phyloP scores from a whole-genome alignment of 2,797 vertebrate species.

The Luscinia megarhynchos region DNA sequence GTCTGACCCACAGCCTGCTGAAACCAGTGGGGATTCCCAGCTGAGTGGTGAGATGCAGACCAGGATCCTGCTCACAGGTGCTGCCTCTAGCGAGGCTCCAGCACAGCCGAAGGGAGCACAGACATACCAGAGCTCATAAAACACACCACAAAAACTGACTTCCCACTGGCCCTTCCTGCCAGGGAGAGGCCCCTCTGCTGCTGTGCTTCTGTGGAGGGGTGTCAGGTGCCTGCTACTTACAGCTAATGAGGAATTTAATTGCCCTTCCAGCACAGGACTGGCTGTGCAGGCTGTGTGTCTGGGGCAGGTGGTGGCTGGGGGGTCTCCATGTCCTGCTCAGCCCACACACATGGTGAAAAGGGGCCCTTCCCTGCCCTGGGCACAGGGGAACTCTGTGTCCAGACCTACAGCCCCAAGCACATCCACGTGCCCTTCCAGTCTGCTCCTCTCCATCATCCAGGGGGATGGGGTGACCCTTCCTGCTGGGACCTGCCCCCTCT shows the following conservation, averaged over 20 bases:
- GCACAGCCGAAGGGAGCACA: fast-evolving
- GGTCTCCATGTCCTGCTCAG: neutral
- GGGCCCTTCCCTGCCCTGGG: neutral
- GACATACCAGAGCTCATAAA: fast-evolving
- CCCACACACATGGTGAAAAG: neutral
- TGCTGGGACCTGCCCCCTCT: neutral
- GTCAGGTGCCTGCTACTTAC: slow-evolving; percentile 51
- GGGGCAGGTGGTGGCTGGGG: too few species aligned
- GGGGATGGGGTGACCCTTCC: neutral
- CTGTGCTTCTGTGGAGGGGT: neutral
- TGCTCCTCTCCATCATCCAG: neutral
- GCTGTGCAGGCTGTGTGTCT: neutral
- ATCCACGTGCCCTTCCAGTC: neutral
- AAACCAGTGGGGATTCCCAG: fast-evolving
- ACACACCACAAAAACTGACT: neutral
- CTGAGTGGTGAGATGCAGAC: fast-evolving
- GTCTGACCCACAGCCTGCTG: neutral
- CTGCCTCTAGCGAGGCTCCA: neutral
- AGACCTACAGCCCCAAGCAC: neutral
- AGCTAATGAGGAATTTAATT: slow-evolving; percentile 51
- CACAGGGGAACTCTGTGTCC: neutral
- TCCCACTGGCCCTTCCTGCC: neutral
- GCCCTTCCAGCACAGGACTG: neutral
- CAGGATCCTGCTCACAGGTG: neutral
- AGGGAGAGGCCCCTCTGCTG: neutral